Base-by-base conservation (phyloP, 2,888 invertebrate species). In the Amiota minor region DNA sequence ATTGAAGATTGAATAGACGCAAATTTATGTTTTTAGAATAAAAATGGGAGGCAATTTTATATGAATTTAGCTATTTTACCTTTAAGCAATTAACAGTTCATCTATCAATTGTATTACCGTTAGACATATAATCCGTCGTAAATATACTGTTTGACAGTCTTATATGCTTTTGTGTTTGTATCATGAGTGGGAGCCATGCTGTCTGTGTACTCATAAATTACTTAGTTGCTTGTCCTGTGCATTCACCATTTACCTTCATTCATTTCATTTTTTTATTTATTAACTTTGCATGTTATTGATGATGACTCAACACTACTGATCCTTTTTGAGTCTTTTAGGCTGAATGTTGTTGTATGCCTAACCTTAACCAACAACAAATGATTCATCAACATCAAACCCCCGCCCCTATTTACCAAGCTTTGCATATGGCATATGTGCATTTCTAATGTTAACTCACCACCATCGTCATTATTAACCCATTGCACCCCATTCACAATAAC, bases 321-420 rank as follows among this genome's bases (percentile, higher is more conserved):
- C 23, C 11, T 53, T 12, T 53, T 12, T 53, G 12, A 12, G 3
- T 9, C 53, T 62, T 23, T 14, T 62, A 12, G n/a, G 62, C 35
- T 2, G 2, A 10, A 10, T 23, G 20, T 23, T 23, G 9, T 61
- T 61, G 61, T 35, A 35, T 35, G 35, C 35, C 35, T 50, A 49
- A 49, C 20, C 50, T 67, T 9, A 50, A 50, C 20, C 67, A 56
- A 56, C 56, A 56, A 35, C 56, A 12, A 67, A 67, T 67, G 67
- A 67, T 50, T 67, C 67, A 67, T 67, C 67, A 14, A 20, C 65
- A 65, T 47, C 16, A 14, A 62, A 20, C 35, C 35, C 6, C 35
- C 6, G 35, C 35, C 49, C 67, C 50, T n/a, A n/a, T n/a, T 49
- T 50, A 14, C 14, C 12, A 50, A 20, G 67, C 23, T 67, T 11